Conservation (phyloP, 1,140 invertebrate species). For the Meteorus sp. region DNA sequence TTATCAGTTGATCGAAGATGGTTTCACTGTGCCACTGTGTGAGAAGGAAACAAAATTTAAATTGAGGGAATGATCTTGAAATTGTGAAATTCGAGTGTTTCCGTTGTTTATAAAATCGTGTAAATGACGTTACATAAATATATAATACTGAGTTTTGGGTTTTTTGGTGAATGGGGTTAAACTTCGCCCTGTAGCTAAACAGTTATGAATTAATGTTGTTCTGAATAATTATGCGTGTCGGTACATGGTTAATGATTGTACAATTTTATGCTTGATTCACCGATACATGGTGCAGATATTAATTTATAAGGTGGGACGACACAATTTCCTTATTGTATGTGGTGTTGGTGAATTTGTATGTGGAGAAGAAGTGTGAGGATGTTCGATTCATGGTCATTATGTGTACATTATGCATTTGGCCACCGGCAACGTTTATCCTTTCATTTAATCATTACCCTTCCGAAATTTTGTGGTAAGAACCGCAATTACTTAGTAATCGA, state of each 20-base stretch:
- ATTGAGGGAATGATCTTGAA: too few species aligned
- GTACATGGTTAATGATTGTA: constrained; percentile 34
- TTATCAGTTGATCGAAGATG: too few species aligned
- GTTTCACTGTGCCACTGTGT: too few species aligned
- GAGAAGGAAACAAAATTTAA: too few species aligned
- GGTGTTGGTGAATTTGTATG: constrained; percentile 12
- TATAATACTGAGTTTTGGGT: too few species aligned
- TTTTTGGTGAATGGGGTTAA: constrained; percentile 22
- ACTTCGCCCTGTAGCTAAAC: constrained; percentile 7
- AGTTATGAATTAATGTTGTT: constrained; percentile 27
- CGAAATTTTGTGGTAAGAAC: constrained; percentile 39
- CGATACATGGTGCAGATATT: constrained; percentile 32
- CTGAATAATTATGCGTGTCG: constrained; percentile 36
- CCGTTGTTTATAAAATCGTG: too few species aligned
- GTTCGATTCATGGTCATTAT: constrained; percentile 8
- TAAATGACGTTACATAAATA: too few species aligned
- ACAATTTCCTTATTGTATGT: constrained; percentile 21
- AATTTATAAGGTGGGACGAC: constrained; percentile 34
- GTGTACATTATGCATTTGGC: constrained; percentile 22
- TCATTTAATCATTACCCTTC: constrained; percentile 32
- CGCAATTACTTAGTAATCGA: constrained; percentile 43
- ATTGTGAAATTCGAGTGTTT: too few species aligned
- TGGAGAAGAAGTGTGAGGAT: constrained; percentile 16
- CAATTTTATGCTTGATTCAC: constrained; percentile 33
- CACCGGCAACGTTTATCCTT: constrained; percentile 29